phyloP scores from a whole-genome alignment of 1,140 invertebrate genomes.

The Drosophila ercepeae region DNA sequence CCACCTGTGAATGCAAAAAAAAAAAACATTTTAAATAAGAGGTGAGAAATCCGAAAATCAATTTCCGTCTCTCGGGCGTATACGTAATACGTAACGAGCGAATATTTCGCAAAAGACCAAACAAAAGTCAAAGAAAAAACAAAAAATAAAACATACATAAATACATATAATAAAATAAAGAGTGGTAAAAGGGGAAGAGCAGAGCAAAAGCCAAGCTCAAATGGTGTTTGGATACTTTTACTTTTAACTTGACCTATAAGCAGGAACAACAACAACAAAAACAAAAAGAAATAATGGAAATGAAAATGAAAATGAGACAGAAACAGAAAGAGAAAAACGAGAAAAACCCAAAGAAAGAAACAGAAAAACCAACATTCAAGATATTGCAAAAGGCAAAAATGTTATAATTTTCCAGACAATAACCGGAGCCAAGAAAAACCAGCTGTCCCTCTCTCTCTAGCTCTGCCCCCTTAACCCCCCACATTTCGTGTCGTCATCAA shows the following conservation, averaged over 20 bases:
- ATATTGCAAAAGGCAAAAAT: slow-evolving; percentile 70
- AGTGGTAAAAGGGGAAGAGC: slow-evolving; percentile 26
- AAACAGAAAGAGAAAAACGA: slow-evolving; percentile 2
- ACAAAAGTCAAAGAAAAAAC: slow-evolving; percentile 18
- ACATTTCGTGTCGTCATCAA: slow-evolving; percentile 70
- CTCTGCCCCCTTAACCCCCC: slow-evolving; percentile 7
- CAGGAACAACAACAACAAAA: slow-evolving; percentile 45
- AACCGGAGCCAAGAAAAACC: slow-evolving; percentile 52
- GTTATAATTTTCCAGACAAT: slow-evolving; percentile 72
- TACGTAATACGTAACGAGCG: slow-evolving; percentile 45
- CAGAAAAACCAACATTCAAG: background rate
- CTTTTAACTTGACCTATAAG: slow-evolving; percentile 82
- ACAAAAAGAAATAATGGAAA: slow-evolving; percentile 6
- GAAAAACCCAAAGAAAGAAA: background rate
- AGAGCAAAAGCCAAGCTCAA: slow-evolving; percentile 26
- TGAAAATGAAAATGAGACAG: background rate
- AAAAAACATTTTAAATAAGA: slow-evolving; percentile 1
- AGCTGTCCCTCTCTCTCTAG: background rate
- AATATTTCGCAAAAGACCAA: slow-evolving; percentile 51
- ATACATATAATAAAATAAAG: slow-evolving; percentile 12
- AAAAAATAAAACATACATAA: slow-evolving; percentile 14
- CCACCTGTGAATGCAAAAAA: slow-evolving; percentile 61
- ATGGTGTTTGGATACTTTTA: slow-evolving; percentile 61
- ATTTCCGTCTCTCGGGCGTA: slow-evolving; percentile 48
- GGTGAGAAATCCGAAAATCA: slow-evolving; percentile 54